Evolutionary conservation across 2,797 vertebrate species (phyloP), one percentile per base, ranked within the genome.

Genomic region (Xerus rutilus): DNA sequence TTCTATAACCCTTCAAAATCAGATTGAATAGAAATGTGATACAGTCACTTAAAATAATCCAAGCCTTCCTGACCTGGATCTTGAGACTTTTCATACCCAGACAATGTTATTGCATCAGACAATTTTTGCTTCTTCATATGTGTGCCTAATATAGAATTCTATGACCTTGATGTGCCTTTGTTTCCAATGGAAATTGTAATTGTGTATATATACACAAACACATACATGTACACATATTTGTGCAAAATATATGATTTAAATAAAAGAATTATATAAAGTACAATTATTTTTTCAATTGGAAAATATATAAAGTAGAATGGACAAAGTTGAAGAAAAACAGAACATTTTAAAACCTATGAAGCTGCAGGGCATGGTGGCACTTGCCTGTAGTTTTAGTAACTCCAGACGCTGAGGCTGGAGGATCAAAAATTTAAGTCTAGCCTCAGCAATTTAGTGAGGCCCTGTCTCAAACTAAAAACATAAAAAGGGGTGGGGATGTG

Each of bases 81-180:
- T 86, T 90, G 76, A 86, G 49, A 81, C 18, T 69, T 86, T 89
- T 93, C 62, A 39, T 70, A 76, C 8, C 15, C n/a, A 86, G 30
- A 1, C 28, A 92, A 30, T 73, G 35, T 85, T 54, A 54, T 32
- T 67, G 30, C 69, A 73, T 25, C 59, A 67, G 30, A 67, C 84
- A 79, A 67, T 45, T 67, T 83, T 35, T 32, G 81, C 2, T 93
- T 82, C 57, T 7, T 81, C n/a, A 73, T 39, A 64, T 0, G 5
- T n/a, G 12, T 73, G 12, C 17, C 5, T n/a, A 59, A 74, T 52
- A 47, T n/a, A 35, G 47, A 85, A 35, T n/a, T 90, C 15, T 57
- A 54, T 67, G 43, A 18, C n/a, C 21, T 65, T 86, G 14, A 0
- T 13, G 64, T 85, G 35, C 20, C 15, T 72, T 86, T 92, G 6